Conservation (phyloP, 2,113 vertebrate genomes). For the Vanacampus margaritifer region DNA sequence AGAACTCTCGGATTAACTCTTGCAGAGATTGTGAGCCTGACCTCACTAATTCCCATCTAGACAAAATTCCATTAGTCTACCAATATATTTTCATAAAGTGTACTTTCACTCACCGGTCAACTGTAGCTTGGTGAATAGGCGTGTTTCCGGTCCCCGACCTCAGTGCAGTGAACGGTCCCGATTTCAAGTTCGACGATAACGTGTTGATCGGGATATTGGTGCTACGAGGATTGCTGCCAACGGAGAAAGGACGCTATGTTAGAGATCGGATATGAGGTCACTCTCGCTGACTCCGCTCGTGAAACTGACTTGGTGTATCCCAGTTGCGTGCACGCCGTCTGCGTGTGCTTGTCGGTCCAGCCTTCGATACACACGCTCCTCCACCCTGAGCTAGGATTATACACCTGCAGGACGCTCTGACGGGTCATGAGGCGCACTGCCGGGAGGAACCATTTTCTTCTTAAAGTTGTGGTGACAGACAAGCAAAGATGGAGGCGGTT, state of each 20-base stretch:
- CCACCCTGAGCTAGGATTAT: conserved; percentile 67
- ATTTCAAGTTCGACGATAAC: conserved; percentile 18
- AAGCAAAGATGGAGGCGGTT: neutral
- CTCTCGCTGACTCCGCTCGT: neutral
- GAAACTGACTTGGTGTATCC: conserved; percentile 79
- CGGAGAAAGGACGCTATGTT: neutral
- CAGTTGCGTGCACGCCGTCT: conserved; percentile 78
- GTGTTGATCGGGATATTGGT: conserved; percentile 22
- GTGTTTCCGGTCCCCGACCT: conserved; percentile 7
- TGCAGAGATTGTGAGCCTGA: too few relatives aligned
- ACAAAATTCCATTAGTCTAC: neutral
- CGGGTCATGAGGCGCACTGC: conserved; percentile 68
- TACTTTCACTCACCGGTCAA: conserved; percentile 45
- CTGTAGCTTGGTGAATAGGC: conserved; percentile 47
- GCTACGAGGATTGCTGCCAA: conserved; percentile 45
- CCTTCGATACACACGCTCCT: conserved; percentile 76
- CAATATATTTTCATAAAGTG: neutral
- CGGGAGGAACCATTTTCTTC: neutral
- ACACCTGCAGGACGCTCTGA: conserved; percentile 78
- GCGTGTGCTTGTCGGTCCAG: conserved; percentile 74
- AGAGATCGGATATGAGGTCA: neutral
- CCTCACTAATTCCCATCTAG: too few relatives aligned
- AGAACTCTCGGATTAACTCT: too few relatives aligned
- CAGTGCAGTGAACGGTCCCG: conserved; percentile 53
- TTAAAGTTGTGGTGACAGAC: neutral